Evolutionary conservation across 2,888 invertebrate genomes (phyloP), one percentile per base, ranked within the genome.

Genomic region (Caenorhabditis sp.): DNA sequence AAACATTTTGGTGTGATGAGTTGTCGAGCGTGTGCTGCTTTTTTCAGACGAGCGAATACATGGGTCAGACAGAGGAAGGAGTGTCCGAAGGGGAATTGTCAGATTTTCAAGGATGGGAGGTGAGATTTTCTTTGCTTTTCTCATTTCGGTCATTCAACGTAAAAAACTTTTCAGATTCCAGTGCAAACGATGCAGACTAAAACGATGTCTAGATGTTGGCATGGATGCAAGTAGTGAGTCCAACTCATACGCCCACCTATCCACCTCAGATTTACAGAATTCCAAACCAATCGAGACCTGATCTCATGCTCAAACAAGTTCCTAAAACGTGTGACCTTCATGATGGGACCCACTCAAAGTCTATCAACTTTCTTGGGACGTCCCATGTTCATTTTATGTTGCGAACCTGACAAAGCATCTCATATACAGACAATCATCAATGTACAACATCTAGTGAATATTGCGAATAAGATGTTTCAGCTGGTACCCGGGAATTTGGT

Each of bases 1-100:
- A 7, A 26, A 1, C 51, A 49, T 68, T 72, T 56, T 64, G 84
- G 61, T 59, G 80, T 58, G 61, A 68, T 51, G 69, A 84, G 49
- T 41, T 87, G 72, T 82, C 84, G 38, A 5, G 80, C 49, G 38
- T 87, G 74, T 44, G 74, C 74, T 5, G 64, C 64, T 28, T 74
- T 63, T 26, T 63, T 63, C 26, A 63, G 63, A 41, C 16, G 19
- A 4, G 59, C 31, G 4, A 31, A 31, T 6, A n/a, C 0, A 2
- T 31, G 8, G 58, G 26, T n/a, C 12, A 0, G 19, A 3, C 4
- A 26, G 24, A 54, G 14, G 26, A 26, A 26, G 3, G 24, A 14
- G 26, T 54, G 54, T 54, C 8, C 19, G 14, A 54, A 26, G 14
- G 70, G 44, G 6, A 28, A 19, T 28, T 73, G 73, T 61, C 1